Conservation (phyloP, 2,113 vertebrate genomes). For the Microtus montanus region DNA sequence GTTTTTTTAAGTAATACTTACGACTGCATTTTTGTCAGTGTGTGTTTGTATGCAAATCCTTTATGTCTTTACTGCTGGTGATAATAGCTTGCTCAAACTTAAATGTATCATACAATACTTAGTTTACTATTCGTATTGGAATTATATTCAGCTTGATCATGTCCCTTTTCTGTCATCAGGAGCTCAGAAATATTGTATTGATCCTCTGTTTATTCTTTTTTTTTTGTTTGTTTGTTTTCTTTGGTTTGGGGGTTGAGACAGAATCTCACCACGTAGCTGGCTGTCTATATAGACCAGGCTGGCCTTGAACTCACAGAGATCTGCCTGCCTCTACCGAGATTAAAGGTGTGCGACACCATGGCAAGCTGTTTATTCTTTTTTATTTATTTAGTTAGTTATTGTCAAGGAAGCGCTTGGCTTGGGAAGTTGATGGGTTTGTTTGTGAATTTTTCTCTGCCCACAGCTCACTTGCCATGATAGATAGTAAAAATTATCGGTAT, state of each 20-base stretch:
- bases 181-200: slow-evolving; percentile 11
- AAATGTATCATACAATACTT: slow-evolving; percentile 21
- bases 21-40: neutral
- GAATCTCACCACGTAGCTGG: neutral
- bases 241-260: neutral
- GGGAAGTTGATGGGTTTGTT: neutral
- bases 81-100: slow-evolving; percentile 26
- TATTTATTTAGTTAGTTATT: neutral
- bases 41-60: neutral
- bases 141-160: slow-evolving; percentile 32
- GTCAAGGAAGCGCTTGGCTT: neutral
- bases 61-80: neutral
- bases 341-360: neutral
- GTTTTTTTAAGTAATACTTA: neutral
- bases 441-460: slow-evolving; percentile 23
- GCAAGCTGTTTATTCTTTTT: neutral
- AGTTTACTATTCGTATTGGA: neutral
- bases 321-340: neutral
- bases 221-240: neutral
- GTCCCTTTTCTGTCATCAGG: neutral
- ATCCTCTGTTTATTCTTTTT: neutral
- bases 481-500: neutral
- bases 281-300: neutral
- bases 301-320: neutral
- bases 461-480: neutral